Evolutionary conservation across 1,140 invertebrate genomes (phyloP).

Genomic region (Eupeodes corollae): DNA sequence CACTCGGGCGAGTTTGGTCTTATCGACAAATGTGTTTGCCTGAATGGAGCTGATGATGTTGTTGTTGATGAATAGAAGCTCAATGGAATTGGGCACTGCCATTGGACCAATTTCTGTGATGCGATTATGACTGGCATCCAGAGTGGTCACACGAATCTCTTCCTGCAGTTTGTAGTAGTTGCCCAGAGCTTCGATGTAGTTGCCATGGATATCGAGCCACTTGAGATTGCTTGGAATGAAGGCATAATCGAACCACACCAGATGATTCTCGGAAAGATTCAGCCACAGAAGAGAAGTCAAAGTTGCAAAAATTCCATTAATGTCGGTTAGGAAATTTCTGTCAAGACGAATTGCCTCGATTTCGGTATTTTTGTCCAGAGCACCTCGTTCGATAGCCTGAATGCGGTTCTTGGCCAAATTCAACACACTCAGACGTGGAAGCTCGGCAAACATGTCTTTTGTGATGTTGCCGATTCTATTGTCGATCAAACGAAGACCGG

Average conservation of each 20-base stretch:
- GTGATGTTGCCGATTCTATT: conserved; percentile 70
- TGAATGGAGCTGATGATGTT: conserved; percentile 66
- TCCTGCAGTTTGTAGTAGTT: conserved; percentile 57
- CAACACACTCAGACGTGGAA: conserved; percentile 63
- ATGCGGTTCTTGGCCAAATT: conserved; percentile 75
- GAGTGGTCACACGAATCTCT: conserved; percentile 49
- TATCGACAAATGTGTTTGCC: conserved; percentile 66
- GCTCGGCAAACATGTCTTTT: conserved; percentile 53
- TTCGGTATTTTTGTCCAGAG: conserved; percentile 60
- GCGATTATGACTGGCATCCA: conserved; percentile 72
- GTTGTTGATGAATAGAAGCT: conserved; percentile 71
- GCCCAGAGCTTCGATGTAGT: conserved; percentile 61
- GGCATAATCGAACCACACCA: conserved; percentile 70
- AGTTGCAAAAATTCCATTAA: conserved; percentile 63
- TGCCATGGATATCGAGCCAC: conserved; percentile 74
- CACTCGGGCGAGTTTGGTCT: conserved; percentile 64
- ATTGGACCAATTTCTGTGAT: conserved; percentile 55
- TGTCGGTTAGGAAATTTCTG: conserved; percentile 63
- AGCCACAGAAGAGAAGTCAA: conserved; percentile 65
- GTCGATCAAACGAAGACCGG: conserved; percentile 65
- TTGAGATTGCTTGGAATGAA: conserved; percentile 64
- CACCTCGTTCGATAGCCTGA: conserved; percentile 56
- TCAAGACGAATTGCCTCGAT: conserved; percentile 71
- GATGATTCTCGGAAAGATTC: conserved; percentile 72
- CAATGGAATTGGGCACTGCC: conserved; percentile 65